phyloP scores from a whole-genome alignment of 2,113 vertebrate genomes.

The Proterorhinus semilunaris region DNA sequence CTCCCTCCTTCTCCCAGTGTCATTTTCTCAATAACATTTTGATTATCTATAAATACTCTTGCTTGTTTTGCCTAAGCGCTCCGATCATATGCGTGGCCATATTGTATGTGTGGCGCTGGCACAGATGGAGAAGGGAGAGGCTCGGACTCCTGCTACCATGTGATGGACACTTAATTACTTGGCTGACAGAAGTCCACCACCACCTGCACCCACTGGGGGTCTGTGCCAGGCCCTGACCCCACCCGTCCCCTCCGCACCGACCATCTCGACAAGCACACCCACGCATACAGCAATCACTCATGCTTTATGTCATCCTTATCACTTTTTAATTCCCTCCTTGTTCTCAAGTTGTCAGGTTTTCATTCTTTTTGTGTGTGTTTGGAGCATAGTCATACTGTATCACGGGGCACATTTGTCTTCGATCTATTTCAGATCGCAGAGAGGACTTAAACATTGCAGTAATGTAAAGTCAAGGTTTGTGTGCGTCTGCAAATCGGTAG shows the following conservation, averaged over 20 bases:
- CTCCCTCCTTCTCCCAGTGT: neutral
- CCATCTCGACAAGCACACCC: conserved; percentile 50
- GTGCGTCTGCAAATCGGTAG: neutral
- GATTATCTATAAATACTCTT: neutral
- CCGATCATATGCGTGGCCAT: conserved; percentile 49
- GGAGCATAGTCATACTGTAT: neutral
- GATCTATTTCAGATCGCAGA: too few relatives aligned
- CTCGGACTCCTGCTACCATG: conserved; percentile 63
- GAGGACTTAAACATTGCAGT: neutral
- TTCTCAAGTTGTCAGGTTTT: conserved; percentile 9
- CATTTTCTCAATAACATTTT: neutral
- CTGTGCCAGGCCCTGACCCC: conserved; percentile 68
- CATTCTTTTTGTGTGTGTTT: neutral
- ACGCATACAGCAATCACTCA: conserved; percentile 54
- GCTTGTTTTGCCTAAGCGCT: conserved; percentile 15
- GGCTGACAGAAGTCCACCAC: conserved; percentile 71
- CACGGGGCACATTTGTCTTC: neutral
- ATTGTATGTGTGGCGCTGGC: conserved; percentile 55
- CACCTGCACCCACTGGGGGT: conserved; percentile 72
- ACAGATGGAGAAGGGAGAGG: conserved; percentile 68
- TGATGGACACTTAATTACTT: conserved; percentile 78
- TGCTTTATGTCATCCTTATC: conserved; percentile 29
- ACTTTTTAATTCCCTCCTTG: conserved; percentile 17
- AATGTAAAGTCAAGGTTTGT: neutral
- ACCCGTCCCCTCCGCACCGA: conserved; percentile 54